Conservation (phyloP, 2,113 vertebrate species). For the Tyrannus savana region DNA sequence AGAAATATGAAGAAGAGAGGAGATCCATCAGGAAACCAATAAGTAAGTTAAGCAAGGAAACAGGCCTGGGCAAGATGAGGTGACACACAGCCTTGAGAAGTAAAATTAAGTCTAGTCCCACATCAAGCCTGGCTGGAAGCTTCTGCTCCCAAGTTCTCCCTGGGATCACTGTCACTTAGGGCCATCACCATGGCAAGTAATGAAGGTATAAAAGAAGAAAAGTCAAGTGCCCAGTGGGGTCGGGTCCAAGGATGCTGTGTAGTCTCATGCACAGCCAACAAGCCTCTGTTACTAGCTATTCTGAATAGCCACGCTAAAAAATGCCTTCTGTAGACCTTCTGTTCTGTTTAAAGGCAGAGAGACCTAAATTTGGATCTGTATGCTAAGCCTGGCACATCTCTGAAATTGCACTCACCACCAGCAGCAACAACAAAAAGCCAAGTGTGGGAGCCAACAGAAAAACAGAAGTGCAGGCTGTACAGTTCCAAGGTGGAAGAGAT, state of each 20-base stretch:
- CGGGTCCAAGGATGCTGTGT: neutral
- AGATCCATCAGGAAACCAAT: neutral
- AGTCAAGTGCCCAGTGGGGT: neutral
- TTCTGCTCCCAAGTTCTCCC: neutral
- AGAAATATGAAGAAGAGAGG: neutral
- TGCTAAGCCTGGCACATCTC: neutral
- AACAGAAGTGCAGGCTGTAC: neutral
- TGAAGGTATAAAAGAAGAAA: neutral
- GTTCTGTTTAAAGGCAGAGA: slow-evolving; percentile 10
- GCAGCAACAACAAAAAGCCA: slow-evolving; percentile 10
- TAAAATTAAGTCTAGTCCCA: neutral
- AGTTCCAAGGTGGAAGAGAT: neutral
- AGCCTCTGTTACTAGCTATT: neutral
- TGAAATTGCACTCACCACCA: slow-evolving; percentile 31
- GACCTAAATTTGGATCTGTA: slow-evolving; percentile 7
- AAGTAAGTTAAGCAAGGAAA: neutral
- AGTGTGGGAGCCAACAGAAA: neutral
- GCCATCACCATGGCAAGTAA: neutral
- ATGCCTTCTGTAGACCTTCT: neutral
- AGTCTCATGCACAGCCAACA: neutral
- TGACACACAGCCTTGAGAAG: neutral
- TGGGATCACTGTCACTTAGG: neutral
- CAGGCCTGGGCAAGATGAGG: neutral
- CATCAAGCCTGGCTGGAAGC: neutral
- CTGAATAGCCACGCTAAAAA: neutral